Percentiles rank a stretch among this genome's conserved stretches.
Conservation (phyloP, 2,113 vertebrate genomes). For the Pelusios castaneus region DNA sequence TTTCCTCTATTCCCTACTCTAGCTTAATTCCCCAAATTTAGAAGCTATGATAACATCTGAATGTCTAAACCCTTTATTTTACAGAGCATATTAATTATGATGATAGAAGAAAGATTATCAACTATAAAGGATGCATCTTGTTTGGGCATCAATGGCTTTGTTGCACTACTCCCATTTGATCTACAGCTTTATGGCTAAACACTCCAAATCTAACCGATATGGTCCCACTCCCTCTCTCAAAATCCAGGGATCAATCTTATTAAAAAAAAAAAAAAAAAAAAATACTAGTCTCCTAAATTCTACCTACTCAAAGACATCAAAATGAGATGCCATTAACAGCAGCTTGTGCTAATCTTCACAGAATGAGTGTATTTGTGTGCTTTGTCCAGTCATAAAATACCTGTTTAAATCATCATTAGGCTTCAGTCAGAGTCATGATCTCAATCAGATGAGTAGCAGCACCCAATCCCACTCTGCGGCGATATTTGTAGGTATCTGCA, state of each 20-base stretch:
- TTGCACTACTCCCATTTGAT: neutral
- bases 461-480: neutral
- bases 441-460: neutral
- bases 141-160: neutral
- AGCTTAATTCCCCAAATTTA: conserved; percentile 47
- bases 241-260: neutral
- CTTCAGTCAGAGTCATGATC: neutral
- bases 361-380: neutral
- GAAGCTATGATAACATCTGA: conserved; percentile 58
- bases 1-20: conserved; percentile 55
- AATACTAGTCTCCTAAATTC: neutral
- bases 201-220: neutral
- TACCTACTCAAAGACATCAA: neutral
- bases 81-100: conserved; percentile 37
- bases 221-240: neutral
- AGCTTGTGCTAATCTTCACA: neutral
- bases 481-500: neutral
- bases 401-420: neutral
- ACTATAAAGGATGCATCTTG: conserved; percentile 34
- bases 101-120: conserved; percentile 59
- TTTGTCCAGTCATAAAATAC: neutral
- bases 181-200: conserved; percentile 28
- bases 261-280: neutral
- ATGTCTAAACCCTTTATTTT: conserved; percentile 59
- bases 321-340: neutral